Base-by-base conservation (phyloP, 2,888 invertebrate species). In the Chrysolina haemoptera region DNA sequence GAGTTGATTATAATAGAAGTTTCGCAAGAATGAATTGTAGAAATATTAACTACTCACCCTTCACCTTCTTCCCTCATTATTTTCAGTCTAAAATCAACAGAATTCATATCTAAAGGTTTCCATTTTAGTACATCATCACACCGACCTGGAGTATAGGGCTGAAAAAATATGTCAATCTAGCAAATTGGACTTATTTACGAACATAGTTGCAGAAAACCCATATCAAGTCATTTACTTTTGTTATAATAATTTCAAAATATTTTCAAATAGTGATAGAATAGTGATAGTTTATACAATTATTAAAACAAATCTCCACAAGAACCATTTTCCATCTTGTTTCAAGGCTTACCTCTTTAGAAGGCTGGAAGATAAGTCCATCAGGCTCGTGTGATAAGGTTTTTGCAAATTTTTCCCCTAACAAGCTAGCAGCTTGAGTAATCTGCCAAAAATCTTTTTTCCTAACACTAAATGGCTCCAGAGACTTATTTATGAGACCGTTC, bases 341-440 rank as follows among this genome's bases (percentile, higher is more conserved):
- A 20, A n/a, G 86, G 95, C 95, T 87, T 69, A 82, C 82, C 76
- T 95, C 95, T 76, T 91, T 90, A 0, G 94, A 91, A 0, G 99
- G 99, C 86, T 99, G 99, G 87, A 99, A 99, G 84, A 99, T 97
- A 14, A 99, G 91, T 20, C 99, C 99, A 85, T 99, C 99, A 0
- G 98, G 98, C 87, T 99, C 98, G 85, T 99, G 99, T 0, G 93
- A 91, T 18, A 99, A 89, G 46, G 93, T 92, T 80, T 93, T 93
- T 0, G 94, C 92, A 88, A 99, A 99, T 84, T 96, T 96, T 62
- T 95, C 95, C 14, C 95, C 93, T 4, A 96, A 88, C 62, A 96
- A 88, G 81, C 91, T 91, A 5, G 88, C 90, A 0, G 96, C 91
- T 87, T 92, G 91, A 0, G 91, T 90, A 70, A 98, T 89, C 65